Percentiles rank a stretch among this genome's conserved stretches.
Conservation (phyloP, 1,140 invertebrate species). For the Watersipora subatra region DNA sequence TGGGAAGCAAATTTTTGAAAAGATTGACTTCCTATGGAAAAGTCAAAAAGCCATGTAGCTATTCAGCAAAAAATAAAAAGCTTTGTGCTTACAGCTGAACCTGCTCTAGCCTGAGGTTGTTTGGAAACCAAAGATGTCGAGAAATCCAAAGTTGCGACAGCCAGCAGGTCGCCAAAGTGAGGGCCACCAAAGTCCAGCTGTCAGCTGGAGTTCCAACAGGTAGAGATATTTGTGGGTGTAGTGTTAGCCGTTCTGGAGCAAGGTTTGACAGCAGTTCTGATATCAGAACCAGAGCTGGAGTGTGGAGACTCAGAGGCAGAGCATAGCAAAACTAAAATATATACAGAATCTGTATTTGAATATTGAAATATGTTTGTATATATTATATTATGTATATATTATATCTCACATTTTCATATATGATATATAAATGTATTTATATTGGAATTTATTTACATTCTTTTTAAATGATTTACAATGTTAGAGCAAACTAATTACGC, state of each 20-base stretch:
- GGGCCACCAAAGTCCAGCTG: background rate
- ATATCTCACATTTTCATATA: too few species aligned
- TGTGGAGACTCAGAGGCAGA: background rate
- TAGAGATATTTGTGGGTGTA: background rate
- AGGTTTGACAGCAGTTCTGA: background rate
- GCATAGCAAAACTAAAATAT: background rate
- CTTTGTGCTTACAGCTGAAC: background rate
- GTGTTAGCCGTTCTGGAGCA: background rate
- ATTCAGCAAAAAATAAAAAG: too few species aligned
- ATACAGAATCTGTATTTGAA: too few species aligned
- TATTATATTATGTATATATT: too few species aligned
- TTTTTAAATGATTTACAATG: too few species aligned
- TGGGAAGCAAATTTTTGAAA: too few species aligned
- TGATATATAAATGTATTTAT: too few species aligned
- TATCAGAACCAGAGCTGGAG: background rate
- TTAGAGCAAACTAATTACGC: too few species aligned
- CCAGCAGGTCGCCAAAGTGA: background rate
- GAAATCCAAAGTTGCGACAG: background rate
- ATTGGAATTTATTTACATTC: too few species aligned
- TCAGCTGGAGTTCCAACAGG: background rate
- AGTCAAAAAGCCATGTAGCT: too few species aligned
- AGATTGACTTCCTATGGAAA: too few species aligned
- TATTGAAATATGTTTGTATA: too few species aligned
- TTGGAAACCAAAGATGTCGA: constrained; percentile 1
- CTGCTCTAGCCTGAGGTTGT: background rate